These are phyloP conservation scores for Ctenomys sociabilis DNA, from an alignment of 2,113 vertebrate species.

Conservation along the genomic window DNA sequence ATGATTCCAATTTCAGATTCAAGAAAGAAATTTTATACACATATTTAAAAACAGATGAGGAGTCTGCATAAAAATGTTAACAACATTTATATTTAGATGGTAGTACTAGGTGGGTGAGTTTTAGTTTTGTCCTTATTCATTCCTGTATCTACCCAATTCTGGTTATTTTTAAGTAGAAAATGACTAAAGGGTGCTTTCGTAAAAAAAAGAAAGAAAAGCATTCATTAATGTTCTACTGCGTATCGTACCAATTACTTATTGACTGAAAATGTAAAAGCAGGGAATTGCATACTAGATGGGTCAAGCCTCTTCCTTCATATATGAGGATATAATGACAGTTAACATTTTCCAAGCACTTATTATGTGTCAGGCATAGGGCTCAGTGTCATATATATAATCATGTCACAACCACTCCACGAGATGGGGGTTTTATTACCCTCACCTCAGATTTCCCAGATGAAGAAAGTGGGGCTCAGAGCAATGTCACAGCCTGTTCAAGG, in stretches of 20 bases:
- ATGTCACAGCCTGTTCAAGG: constrained; percentile 42
- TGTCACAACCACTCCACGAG: neutral
- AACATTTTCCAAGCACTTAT: constrained; percentile 20
- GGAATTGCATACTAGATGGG: neutral
- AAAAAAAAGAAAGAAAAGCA: neutral
- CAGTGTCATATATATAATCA: neutral
- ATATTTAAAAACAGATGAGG: neutral
- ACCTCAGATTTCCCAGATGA: constrained; percentile 29
- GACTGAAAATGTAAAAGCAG: neutral
- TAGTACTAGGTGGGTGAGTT: neutral
- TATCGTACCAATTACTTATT: constrained; percentile 7
- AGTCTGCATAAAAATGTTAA: constrained; percentile 55
- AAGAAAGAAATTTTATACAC: constrained; percentile 59
- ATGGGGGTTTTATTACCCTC: neutral
- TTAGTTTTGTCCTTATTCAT: neutral
- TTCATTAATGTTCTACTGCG: neutral
- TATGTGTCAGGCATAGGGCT: neutral
- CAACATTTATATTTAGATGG: constrained; percentile 49
- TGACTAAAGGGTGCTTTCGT: neutral
- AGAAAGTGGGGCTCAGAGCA: constrained; percentile 36
- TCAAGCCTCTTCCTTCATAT: neutral
- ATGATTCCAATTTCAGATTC: constrained; percentile 60
- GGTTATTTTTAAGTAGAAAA: constrained; percentile 28
- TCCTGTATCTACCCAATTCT: neutral
- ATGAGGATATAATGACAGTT: constrained; percentile 18